Evolutionary conservation across 2,888 invertebrate genomes (phyloP), one percentile per base, ranked within the genome.

Genomic region (Imbricaverruca yamaguchii): DNA sequence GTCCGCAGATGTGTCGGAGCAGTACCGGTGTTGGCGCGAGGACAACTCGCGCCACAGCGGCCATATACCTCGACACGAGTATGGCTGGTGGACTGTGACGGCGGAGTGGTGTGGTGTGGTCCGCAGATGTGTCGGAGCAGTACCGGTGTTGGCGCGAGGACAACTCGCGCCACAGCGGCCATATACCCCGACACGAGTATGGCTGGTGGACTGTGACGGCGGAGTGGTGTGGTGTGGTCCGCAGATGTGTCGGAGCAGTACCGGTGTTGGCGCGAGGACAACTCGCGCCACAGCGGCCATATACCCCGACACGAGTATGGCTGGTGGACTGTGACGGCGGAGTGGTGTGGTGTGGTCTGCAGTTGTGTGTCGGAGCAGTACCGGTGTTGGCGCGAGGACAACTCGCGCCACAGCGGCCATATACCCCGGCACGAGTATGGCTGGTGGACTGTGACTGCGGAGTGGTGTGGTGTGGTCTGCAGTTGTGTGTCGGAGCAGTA

Each of bases 1-100:
- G 92, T 18, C 53, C 7, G 39, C 87, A 96, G 97, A 95, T 86
- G 94, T 93, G 12, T 90, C 92, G 85, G 93, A 94, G 84, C 88
- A 93, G 83, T 90, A 99, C 82, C 91, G 95, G 83, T 91, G 92
- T 84, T 96, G 97, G 93, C 90, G 98, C 85, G 98, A 99, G 87
- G n/a, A n/a, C 93, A 93, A 98, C 67, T 92, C 92, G 86, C 97
- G 97, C 86, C 93, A 93, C 86, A 96, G 97, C 87, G 92, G 97
- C 3, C 90, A 97, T 55, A 92, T 96, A 91, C 92, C 84, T 90
- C 91, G 18, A 89, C 92, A 23, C 87, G 97, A 13, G 91, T 91
- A 85, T 90, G 91, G 81, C 92, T 93, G 87, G 87, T 93, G 55
- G 89, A 92, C 84, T 93, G 93, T 87, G 90, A 97, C 77, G 39